Conservation (phyloP, 2,888 invertebrate genomes). For the Melitaea athalia region DNA sequence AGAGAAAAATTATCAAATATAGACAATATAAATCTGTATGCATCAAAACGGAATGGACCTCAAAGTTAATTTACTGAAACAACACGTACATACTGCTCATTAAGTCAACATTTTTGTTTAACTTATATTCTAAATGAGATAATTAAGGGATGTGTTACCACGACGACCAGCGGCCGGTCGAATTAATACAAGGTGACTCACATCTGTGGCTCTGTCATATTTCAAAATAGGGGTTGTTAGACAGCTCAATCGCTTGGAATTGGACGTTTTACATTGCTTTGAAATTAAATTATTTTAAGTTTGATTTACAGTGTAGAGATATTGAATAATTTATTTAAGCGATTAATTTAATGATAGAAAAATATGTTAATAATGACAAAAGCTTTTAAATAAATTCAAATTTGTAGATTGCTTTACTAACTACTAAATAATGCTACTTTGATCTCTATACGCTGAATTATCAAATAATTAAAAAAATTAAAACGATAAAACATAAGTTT, state of each 20-base stretch:
- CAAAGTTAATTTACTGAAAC: not conserved
- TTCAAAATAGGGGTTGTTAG: conserved; percentile 53
- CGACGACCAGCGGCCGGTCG: conserved; percentile 49
- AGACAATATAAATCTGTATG: not conserved
- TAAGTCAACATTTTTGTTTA: conserved; percentile 4
- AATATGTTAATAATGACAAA: no score
- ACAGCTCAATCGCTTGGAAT: conserved; percentile 18
- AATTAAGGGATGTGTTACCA: conserved; percentile 39
- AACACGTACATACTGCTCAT: not conserved
- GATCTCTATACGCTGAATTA: no score
- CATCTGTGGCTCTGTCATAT: conserved; percentile 68
- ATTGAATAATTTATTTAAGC: no score
- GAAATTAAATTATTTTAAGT: not conserved
- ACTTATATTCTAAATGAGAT: conserved; percentile 23
- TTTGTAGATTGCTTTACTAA: no score
- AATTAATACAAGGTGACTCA: conserved; percentile 58
- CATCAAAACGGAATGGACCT: not conserved
- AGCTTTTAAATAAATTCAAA: no score
- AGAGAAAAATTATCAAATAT: not conserved
- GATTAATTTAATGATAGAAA: no score
- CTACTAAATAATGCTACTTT: no score
- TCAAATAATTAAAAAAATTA: no score
- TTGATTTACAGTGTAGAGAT: no score
- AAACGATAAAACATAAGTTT: no score
- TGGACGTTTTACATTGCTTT: conserved; percentile 30